These are phyloP conservation scores for Cervus canadensis DNA, from an alignment of 2,113 vertebrate species.

Conservation along the genomic window DNA sequence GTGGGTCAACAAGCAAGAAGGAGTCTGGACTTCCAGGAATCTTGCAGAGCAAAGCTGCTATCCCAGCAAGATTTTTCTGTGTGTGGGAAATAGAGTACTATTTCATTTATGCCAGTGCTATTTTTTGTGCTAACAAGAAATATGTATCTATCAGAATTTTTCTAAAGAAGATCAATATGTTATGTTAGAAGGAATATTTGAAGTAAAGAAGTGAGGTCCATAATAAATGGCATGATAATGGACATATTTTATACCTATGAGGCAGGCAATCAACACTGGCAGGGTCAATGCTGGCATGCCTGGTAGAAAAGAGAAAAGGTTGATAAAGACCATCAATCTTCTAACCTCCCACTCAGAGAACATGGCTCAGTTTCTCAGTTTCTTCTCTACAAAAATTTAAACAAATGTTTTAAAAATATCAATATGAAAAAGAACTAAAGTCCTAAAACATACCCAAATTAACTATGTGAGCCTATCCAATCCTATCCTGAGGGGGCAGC, in stretches of 20 bases:
- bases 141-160: not conserved
- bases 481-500: not conserved
- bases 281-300: not conserved
- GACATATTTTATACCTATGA: not conserved
- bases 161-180: not conserved
- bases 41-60: not conserved
- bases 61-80: not conserved
- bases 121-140: not conserved
- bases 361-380: not conserved
- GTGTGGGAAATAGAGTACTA: not conserved
- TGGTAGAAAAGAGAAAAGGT: not conserved
- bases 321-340: not conserved
- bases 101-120: not conserved
- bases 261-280: not conserved
- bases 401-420: not conserved
- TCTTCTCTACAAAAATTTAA: not conserved
- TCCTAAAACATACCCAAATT: not conserved
- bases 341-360: not conserved
- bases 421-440: not conserved
- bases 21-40: not conserved
- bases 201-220: not conserved
- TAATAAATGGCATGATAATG: not conserved
- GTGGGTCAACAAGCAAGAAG: not conserved
- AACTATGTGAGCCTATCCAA: not conserved
- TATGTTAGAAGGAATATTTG: not conserved